Evolutionary conservation across 1,140 invertebrate species (phyloP).

Genomic region (Trialeurodes vaporariorum): DNA sequence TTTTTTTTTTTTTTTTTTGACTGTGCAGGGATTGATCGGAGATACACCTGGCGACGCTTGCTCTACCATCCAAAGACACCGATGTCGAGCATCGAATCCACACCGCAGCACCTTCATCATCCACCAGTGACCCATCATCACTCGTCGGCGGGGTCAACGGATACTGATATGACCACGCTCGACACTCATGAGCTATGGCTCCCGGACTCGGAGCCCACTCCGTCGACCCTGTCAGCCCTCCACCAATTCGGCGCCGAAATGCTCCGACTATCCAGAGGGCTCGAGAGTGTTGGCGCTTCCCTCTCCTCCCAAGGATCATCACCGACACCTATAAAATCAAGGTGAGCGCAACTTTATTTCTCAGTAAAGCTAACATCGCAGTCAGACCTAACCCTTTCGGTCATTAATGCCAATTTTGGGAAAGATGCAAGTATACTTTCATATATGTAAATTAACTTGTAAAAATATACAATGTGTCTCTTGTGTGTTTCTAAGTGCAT

Average conservation of each 20-base stretch:
- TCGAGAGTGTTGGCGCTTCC: slow-evolving; percentile 40
- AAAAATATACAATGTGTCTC: too few species aligned
- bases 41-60: slow-evolving; percentile 48
- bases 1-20: not conserved
- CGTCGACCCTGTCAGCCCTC: slow-evolving; percentile 64
- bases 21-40: slow-evolving; percentile 38
- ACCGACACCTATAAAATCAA: not conserved
- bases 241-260: slow-evolving; percentile 73
- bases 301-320: slow-evolving; percentile 22
- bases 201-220: slow-evolving; percentile 61
- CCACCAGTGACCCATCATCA: slow-evolving; percentile 33
- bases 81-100: slow-evolving; percentile 33
- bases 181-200: slow-evolving; percentile 70
- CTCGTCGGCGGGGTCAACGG: slow-evolving; percentile 48
- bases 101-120: slow-evolving; percentile 18
- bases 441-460: too few species aligned
- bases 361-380: too few species aligned
- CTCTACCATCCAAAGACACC: slow-evolving; percentile 33
- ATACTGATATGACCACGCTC: slow-evolving; percentile 64
- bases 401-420: too few species aligned
- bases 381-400: too few species aligned
- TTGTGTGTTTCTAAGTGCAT: too few species aligned
- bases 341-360: slow-evolving; percentile 8
- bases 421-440: too few species aligned
- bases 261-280: slow-evolving; percentile 60